These are phyloP conservation scores for Australoheros scitulus DNA, from an alignment of 2,113 vertebrate species.

Conservation along the genomic window DNA sequence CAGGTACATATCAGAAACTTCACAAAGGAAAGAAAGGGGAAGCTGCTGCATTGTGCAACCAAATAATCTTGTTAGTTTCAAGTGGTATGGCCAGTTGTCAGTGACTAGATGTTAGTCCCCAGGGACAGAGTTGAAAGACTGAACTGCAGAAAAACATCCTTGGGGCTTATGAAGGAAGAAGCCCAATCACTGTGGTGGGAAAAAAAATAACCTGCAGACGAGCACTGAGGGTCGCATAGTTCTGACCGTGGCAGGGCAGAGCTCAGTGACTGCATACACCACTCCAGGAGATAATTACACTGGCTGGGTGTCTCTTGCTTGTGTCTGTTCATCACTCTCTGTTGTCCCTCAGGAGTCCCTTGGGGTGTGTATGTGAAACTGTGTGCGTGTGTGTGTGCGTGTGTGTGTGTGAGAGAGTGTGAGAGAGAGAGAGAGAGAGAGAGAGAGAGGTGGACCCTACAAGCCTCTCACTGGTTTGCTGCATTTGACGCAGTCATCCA, in stretches of 20 bases:
- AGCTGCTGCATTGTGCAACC: conserved; percentile 3
- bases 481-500: conserved; percentile 38
- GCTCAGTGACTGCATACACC: conserved; percentile 55
- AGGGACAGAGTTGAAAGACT: conserved; percentile 63
- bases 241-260: conserved; percentile 57
- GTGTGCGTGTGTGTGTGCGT: background rate
- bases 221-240: conserved; percentile 52
- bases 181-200: conserved; percentile 46
- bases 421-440: too few relatives aligned
- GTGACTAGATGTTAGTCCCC: conserved; percentile 70
- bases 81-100: conserved; percentile 70
- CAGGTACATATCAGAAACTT: conserved; percentile 15
- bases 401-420: background rate
- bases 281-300: conserved; percentile 81
- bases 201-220: conserved; percentile 70
- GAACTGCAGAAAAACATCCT: conserved; percentile 75
- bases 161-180: conserved; percentile 21
- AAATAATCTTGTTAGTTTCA: conserved; percentile 72
- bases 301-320: conserved; percentile 56
- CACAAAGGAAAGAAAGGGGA: conserved; percentile 15
- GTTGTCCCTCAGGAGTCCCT: conserved; percentile 61
- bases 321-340: conserved; percentile 65
- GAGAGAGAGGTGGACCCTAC: background rate
- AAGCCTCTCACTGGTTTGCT: conserved; percentile 35
- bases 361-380: conserved; percentile 21